These are phyloP conservation scores for Pheosia tremula DNA, from an alignment of 2,888 invertebrate genomes.

Conservation along the genomic window DNA sequence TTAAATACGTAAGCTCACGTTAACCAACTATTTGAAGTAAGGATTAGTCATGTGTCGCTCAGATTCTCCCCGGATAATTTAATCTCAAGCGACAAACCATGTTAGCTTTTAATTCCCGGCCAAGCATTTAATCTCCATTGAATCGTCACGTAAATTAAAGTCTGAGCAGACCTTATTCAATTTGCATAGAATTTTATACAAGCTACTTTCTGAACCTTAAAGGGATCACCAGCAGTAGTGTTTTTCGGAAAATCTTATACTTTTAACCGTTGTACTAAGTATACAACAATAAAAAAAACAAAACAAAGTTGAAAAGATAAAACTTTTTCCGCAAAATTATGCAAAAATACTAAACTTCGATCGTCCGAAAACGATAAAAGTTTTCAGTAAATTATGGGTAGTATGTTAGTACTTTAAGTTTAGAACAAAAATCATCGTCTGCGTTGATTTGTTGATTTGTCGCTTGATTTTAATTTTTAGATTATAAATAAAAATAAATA, in stretches of 20 bases:
- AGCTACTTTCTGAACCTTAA: not conserved
- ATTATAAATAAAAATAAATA: too few species aligned
- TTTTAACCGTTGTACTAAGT: not conserved
- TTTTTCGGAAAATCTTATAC: not conserved
- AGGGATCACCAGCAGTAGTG: not conserved
- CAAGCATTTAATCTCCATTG: not conserved
- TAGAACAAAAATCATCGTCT: not conserved
- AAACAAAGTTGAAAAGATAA: not conserved
- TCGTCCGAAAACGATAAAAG: constrained; percentile 2
- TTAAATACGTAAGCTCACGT: not conserved
- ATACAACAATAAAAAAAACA: not conserved
- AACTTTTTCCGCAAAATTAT: not conserved
- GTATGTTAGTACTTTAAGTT: not conserved
- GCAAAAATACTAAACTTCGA: not conserved
- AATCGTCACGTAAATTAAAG: not conserved
- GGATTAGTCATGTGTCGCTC: not conserved
- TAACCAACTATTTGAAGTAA: not conserved
- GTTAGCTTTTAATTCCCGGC: not conserved
- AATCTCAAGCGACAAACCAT: not conserved
- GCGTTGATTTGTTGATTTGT: too few species aligned
- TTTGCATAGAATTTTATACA: not conserved
- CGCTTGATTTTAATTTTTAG: too few species aligned
- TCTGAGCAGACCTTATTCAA: not conserved
- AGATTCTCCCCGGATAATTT: not conserved
- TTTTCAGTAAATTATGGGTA: not conserved